phyloP scores from a whole-genome alignment of 2,113 vertebrate species.

The Glareola pratincola region DNA sequence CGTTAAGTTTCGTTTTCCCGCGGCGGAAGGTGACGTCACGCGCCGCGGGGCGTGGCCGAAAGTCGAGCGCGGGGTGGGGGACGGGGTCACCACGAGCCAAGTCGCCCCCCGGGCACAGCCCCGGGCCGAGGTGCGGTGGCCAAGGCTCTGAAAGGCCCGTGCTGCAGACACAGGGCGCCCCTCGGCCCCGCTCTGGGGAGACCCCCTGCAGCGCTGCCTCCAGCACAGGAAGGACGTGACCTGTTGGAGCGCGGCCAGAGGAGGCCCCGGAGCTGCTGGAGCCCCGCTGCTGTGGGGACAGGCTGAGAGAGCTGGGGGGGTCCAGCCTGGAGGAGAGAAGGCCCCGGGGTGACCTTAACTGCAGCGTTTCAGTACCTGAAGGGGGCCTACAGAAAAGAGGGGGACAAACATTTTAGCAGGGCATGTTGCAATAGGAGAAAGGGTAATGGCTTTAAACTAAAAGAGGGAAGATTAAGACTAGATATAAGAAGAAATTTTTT shows the following conservation, averaged over 20 bases:
- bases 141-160: rapidly evolving
- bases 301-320: neutral
- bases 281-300: too few species aligned
- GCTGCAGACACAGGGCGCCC: too few species aligned
- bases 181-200: too few species aligned
- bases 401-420: neutral
- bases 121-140: rapidly evolving
- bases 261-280: too few species aligned
- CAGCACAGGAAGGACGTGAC: neutral
- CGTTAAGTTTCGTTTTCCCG: rapidly evolving
- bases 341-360: neutral
- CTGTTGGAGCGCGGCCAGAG: neutral
- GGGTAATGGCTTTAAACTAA: neutral
- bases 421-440: neutral
- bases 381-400: neutral
- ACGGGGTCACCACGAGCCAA: neutral
- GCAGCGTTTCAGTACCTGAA: neutral
- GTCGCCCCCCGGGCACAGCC: rapidly evolving
- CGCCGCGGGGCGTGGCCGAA: rapidly evolving
- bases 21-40: rapidly evolving
- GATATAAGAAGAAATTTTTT: neutral
- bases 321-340: neutral
- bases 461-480: neutral
- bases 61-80: rapidly evolving
- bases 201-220: too few species aligned